Evolutionary conservation across 2,113 vertebrate genomes (phyloP), one percentile per base, ranked within the genome.

Genomic region (Poicephalus meyeri): DNA sequence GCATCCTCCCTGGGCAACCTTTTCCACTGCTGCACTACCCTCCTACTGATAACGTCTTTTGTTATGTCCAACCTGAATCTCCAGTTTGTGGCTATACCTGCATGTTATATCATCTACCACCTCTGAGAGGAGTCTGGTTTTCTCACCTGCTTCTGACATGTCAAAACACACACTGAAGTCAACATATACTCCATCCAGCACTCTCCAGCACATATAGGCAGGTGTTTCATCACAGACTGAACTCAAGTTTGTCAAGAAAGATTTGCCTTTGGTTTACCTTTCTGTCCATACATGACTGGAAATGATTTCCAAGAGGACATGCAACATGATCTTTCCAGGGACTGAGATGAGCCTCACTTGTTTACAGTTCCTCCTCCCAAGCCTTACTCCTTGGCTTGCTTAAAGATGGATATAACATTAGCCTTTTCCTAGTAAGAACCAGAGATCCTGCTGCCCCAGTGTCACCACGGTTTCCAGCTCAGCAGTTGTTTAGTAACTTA

Each of bases 231-330:
- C 66, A 70, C 33, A 61, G 37, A 23, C 46, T 64, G 39, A 84
- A 68, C 42, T 28, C n/a, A 71, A 13, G 33, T 81, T 64, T 80
- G 28, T 79, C 46, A 64, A 46, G 33, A 33, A 87, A 64, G 80
- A 44, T 76, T 83, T 77, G 46, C 7, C 21, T n/a, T 79, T 52
- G 20, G 13, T 82, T 88, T 88, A 46, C 49, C 9, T 78, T 91
- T 80, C 37, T 0, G 0, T 74, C 31, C 41, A 16, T 37, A 49
- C 1, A 1, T 28, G 49, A 80, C 4, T 58, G 25, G 60, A 88
- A 92, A 65, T 70, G 0, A 80, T 78, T 74, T 89, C 60, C 55
- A 78, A 64, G 33, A 82, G 50, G 19, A 64, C 18, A 58, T 12
- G 29, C 3, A 83, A 10, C 31, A 29, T 39, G 25, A 47, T 56